Conservation (phyloP, 2,888 invertebrate genomes). For the Smittia aterrima region DNA sequence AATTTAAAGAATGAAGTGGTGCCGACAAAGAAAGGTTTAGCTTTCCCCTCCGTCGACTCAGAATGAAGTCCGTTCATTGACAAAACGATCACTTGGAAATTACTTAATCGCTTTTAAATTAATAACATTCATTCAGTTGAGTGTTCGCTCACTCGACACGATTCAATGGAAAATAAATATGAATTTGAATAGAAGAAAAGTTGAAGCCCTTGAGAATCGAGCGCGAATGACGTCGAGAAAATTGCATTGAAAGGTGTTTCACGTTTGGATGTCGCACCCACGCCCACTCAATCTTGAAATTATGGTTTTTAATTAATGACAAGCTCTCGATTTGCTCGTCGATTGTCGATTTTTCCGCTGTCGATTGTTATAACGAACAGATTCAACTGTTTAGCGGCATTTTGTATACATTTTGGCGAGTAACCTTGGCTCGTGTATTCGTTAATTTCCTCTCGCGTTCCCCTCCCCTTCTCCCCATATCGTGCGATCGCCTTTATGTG, state of each 20-base stretch:
- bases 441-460: conserved; percentile 38
- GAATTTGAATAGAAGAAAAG: conserved; percentile 35
- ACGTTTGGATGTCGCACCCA: not conserved
- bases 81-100: not conserved
- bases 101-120: not conserved
- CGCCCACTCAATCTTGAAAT: not conserved
- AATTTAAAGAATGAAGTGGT: not conserved
- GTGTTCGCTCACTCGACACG: not conserved
- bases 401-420: conserved; percentile 31
- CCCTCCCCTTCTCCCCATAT: not conserved
- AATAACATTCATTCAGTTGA: not conserved
- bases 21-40: not conserved
- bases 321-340: not conserved
- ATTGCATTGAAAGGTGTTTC: conserved; percentile 7
- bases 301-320: conserved; percentile 17
- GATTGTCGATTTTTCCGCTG: not conserved
- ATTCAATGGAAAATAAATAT: not conserved
- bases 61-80: not conserved
- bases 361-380: conserved; percentile 3
- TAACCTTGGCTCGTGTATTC: conserved; percentile 42
- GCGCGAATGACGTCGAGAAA: not conserved
- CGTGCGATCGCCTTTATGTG: conserved; percentile 2
- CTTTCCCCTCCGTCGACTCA: not conserved
- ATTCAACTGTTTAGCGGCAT: conserved; percentile 41
- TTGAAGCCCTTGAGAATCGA: conserved; percentile 35